These are phyloP conservation scores for Gerris lacustris DNA, from an alignment of 2,888 invertebrate species.

Conservation along the genomic window DNA sequence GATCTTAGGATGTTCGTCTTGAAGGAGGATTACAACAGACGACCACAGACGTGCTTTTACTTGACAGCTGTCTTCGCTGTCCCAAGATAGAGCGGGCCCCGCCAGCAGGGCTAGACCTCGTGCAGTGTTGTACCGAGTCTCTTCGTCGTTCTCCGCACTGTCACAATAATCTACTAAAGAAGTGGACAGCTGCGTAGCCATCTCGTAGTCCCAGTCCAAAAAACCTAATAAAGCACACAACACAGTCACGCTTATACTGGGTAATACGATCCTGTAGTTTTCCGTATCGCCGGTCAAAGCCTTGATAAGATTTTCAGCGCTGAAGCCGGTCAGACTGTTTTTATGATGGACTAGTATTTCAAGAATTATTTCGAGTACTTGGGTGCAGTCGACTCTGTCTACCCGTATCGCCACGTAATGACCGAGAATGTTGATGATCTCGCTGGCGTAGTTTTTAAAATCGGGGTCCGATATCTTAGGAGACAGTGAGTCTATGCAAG, in stretches of 20 bases:
- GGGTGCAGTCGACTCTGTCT: slow-evolving; percentile 8
- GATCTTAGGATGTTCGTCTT: slow-evolving; percentile 45
- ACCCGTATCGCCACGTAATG: slow-evolving; percentile 10
- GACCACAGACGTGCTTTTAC: slow-evolving; percentile 33
- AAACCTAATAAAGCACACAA: slow-evolving; percentile 15
- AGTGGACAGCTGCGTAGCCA: slow-evolving; percentile 8
- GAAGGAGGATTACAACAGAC: slow-evolving; percentile 40
- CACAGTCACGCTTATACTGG: slow-evolving; percentile 13
- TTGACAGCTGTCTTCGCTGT: slow-evolving; percentile 11
- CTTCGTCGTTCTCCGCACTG: slow-evolving; percentile 7
- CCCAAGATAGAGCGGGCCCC: slow-evolving; percentile 10
- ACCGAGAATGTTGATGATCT: slow-evolving; percentile 15
- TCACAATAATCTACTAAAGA: background rate
- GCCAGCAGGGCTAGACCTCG: slow-evolving; percentile 17
- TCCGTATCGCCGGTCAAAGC: background rate
- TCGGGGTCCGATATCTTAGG: slow-evolving; percentile 16
- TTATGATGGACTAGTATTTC: slow-evolving; percentile 8
- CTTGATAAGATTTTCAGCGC: background rate
- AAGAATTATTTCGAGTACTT: slow-evolving; percentile 16
- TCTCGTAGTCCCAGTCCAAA: background rate
- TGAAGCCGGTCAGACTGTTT: background rate
- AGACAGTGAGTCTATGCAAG: slow-evolving; percentile 18
- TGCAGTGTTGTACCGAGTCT: slow-evolving; percentile 11
- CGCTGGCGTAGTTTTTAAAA: slow-evolving; percentile 23
- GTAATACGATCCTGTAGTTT: background rate